Base-by-base conservation (phyloP, 2,888 invertebrate genomes). In the Harpalus rufipes region DNA sequence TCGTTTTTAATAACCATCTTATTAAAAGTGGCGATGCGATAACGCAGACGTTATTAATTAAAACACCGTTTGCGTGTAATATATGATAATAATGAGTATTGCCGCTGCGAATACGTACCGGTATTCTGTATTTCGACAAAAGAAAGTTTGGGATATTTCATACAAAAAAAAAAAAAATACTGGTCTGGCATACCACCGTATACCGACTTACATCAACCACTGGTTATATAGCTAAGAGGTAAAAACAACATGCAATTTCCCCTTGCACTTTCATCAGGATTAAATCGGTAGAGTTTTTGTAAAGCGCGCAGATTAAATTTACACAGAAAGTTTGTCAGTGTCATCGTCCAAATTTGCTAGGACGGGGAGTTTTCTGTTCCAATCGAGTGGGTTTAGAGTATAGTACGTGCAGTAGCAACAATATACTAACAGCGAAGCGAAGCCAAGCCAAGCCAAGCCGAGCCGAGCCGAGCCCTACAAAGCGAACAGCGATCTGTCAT, bases 401-500 rank as follows among this genome's bases (percentile, higher is more conserved):
- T 68, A 12, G 39, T 6, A 76, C 76, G 44, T 39, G 72, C 72
- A 56, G 18, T 18, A 41, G 32, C 58, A 58, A 78, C 78, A 78
- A 78, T 78, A 78, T 78, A 58, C 58, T 78, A 78, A 78, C 56
- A 21, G 72, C 72, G 25, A n/a, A 41, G 32, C 32, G 3, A 32
- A 32, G 32, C 44, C 44, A 51, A 21, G 72, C 72, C 12, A 10
- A 5, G 32, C 6, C 44, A 2, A 51, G 58, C 56, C 58, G n/a
- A n/a, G n/a, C n/a, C n/a, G 10, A 2, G 25, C 3, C 44, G 8
- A 51, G 58, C 56, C 58, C 56, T 63, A 81, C 81, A 84, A 76
- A 84, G 76, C 76, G 44, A 74, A 74, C 76, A 63, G 56, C 76
- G 78, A 84, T 84, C 84, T 84, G 84, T 84, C 84, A 84, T 84